phyloP scores from a whole-genome alignment of 1,140 invertebrate genomes.

The Venustaconcha ellipsiformis region DNA sequence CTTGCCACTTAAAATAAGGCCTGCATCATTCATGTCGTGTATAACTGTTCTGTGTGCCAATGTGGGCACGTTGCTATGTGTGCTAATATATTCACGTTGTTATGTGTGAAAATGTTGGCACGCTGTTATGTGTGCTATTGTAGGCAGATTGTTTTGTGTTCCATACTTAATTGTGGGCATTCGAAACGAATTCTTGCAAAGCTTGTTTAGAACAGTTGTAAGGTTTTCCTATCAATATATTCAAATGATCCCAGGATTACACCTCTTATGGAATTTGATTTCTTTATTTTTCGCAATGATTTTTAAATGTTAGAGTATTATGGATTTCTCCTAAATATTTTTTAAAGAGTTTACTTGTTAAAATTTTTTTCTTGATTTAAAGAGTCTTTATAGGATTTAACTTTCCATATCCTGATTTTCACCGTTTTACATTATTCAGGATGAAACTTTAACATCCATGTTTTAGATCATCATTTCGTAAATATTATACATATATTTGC shows the following conservation, averaged over 20 bases:
- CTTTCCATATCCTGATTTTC: not conserved
- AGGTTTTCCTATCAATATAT: not conserved
- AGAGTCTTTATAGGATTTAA: not conserved
- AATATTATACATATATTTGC: too few species aligned
- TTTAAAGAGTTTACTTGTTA: not conserved
- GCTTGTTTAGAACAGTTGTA: constrained; percentile 5
- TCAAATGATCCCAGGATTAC: too few species aligned
- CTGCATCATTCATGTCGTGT: not conserved
- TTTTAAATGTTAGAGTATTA: too few species aligned
- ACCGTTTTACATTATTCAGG: constrained; percentile 28
- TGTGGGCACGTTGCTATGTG: too few species aligned
- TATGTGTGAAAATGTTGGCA: too few species aligned
- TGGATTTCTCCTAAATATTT: not conserved
- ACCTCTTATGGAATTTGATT: too few species aligned
- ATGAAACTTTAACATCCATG: constrained; percentile 24
- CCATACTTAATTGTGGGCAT: not conserved
- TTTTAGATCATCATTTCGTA: constrained; percentile 11
- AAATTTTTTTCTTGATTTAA: not conserved
- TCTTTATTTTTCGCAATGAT: too few species aligned
- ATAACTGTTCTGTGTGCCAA: too few species aligned
- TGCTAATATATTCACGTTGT: too few species aligned
- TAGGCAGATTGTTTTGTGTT: too few species aligned
- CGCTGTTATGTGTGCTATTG: too few species aligned
- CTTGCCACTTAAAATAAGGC: not conserved
- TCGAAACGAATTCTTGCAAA: not conserved